These are phyloP conservation scores for Rhinophrynus dorsalis DNA, from an alignment of 2,797 vertebrate genomes.

Conservation along the genomic window DNA sequence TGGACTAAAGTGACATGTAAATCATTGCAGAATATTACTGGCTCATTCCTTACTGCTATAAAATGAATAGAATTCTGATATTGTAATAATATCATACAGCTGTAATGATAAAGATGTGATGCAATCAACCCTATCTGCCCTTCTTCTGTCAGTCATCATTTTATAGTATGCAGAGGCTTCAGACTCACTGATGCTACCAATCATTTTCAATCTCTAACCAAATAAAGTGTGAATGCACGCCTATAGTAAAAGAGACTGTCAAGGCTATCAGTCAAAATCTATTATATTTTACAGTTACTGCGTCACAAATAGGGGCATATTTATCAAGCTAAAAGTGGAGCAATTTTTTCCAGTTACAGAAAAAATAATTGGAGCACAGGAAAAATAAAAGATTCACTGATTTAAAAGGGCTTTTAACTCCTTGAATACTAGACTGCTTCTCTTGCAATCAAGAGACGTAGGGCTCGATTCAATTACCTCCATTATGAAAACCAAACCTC, in stretches of 20 bases:
- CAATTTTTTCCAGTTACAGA: no score
- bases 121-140: constrained; percentile 20
- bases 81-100: constrained; percentile 34
- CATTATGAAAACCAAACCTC: no score
- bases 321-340: no score
- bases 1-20: constrained; percentile 12
- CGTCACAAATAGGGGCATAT: no score
- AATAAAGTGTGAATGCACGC: neutral
- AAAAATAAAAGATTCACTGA: no score
- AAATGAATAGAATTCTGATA: constrained; percentile 16
- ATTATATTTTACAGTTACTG: no score
- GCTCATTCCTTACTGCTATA: neutral
- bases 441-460: no score
- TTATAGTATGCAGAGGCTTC: constrained; percentile 10
- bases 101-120: constrained; percentile 35
- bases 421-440: no score
- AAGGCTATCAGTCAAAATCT: no score
- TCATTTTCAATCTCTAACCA: constrained; percentile 2
- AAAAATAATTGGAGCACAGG: no score
- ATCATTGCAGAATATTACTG: neutral
- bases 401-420: no score
- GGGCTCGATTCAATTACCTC: no score
- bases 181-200: constrained; percentile 6
- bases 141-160: constrained; percentile 10
- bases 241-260: neutral